Evolutionary conservation across 2,888 invertebrate genomes (phyloP), one percentile per base, ranked within the genome.

Genomic region (Torymus tubicola): DNA sequence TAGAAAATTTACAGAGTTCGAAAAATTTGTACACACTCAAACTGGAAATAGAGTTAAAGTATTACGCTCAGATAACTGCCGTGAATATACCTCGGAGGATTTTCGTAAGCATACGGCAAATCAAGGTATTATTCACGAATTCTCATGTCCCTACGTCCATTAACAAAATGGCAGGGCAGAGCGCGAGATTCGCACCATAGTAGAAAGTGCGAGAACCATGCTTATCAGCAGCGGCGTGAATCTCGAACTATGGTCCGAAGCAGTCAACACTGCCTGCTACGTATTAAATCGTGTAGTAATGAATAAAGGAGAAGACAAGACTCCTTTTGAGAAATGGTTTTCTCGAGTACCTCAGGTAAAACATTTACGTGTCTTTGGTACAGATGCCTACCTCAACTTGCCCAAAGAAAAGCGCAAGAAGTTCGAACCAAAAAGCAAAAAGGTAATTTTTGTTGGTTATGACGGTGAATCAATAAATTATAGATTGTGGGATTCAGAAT

Each of bases 211-310:
- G 0, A 18, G 78, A 16, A 52, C 67, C n/a, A 72, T 81, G 81
- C 67, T 81, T 1, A 12, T 70, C 1, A n/a, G 13, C 24, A 70
- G 18, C 3, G 50, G 67, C 0, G 61, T 81, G 0, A n/a, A 71
- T 14, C 5, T 13, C 0, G 42, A 70, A 31, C 78, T 86, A 12
- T 89, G 87, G 87, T 84, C 85, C 5, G 87, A 88, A 78, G 87
- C 87, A 84, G 21, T 83, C 2, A 70, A 71, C 18, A 82, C 75
- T 12, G 82, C 83, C 0, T 76, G 69, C 11, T 84, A 87, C 65
- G 42, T 86, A 12, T 78, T 82, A 42, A 89, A 89, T 67, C 31
- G 87, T 61, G 85, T 24, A 60, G 61, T 55, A 80, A 83, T 64
- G 50, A 8, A 31, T 75, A 84, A 75, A 21, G 21, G 21, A 67